Percentiles rank a stretch among this genome's conserved stretches.
phyloP scores from a whole-genome alignment of 2,888 invertebrate genomes.

The Corythucha ciliata region DNA sequence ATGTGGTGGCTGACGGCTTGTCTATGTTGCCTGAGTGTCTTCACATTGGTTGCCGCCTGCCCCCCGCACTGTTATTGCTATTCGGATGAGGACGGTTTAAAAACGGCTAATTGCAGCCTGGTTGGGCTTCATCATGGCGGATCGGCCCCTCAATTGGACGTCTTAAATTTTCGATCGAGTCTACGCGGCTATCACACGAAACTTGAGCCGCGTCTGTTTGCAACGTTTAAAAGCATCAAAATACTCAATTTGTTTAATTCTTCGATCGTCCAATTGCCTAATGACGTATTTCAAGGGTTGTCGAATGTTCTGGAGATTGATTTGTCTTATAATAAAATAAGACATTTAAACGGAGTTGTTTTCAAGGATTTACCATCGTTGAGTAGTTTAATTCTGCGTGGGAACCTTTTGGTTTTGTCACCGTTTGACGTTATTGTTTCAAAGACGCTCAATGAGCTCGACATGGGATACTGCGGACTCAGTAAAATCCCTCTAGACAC shows the following conservation, averaged over 20 bases:
- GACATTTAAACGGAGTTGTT: slow-evolving; percentile 31
- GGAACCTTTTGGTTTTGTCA: slow-evolving; percentile 40
- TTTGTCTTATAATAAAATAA: slow-evolving; percentile 32
- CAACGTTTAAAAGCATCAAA: slow-evolving; percentile 27
- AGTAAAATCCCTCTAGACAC: slow-evolving; percentile 28
- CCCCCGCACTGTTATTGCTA: slow-evolving; percentile 31
- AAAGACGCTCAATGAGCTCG: slow-evolving; percentile 30
- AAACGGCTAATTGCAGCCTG: slow-evolving; percentile 29
- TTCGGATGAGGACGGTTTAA: slow-evolving; percentile 26
- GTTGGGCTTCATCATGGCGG: slow-evolving; percentile 19
- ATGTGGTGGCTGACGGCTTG: slow-evolving; percentile 26
- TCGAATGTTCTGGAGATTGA: slow-evolving; percentile 38
- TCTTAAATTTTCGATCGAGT: slow-evolving; percentile 26
- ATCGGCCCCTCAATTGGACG: slow-evolving; percentile 23
- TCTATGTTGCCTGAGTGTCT: slow-evolving; percentile 15
- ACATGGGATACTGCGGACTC: slow-evolving; percentile 31
- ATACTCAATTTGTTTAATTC: slow-evolving; percentile 29
- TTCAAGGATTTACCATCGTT: slow-evolving; percentile 36
- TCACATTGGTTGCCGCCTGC: slow-evolving; percentile 24
- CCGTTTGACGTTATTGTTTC: slow-evolving; percentile 30
- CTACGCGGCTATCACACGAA: slow-evolving; percentile 22
- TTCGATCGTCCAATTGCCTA: slow-evolving; percentile 29
- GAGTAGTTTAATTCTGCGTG: slow-evolving; percentile 41
- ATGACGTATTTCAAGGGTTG: slow-evolving; percentile 41
- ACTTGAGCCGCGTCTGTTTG: slow-evolving; percentile 28